These are phyloP conservation scores for Solea solea DNA, from an alignment of 2,113 vertebrate genomes.

Conservation along the genomic window DNA sequence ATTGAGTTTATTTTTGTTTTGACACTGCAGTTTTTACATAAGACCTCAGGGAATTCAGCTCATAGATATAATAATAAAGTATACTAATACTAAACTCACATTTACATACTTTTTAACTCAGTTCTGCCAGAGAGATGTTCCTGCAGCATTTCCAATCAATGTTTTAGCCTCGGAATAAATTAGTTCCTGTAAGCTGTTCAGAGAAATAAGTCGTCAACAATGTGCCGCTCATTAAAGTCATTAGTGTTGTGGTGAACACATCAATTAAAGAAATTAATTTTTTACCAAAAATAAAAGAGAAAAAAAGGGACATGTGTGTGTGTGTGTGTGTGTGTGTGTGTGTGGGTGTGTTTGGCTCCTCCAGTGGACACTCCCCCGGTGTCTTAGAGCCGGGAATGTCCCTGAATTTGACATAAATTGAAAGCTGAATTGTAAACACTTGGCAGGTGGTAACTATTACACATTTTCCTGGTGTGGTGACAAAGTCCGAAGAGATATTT, in stretches of 20 bases:
- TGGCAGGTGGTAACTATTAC: no score
- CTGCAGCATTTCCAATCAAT: conserved; percentile 59
- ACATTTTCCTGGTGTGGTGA: no score
- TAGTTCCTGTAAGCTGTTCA: conserved; percentile 53
- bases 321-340: no score
- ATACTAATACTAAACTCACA: conserved; percentile 6
- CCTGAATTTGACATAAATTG: no score
- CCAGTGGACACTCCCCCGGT: no score
- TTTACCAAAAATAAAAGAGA: conserved; percentile 13
- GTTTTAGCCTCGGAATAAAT: conserved; percentile 63
- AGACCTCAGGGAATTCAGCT: neutral
- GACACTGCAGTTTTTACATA: no score
- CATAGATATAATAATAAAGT: neutral
- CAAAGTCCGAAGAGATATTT: no score
- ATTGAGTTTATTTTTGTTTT: no score
- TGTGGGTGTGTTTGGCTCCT: no score
- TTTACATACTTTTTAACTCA: conserved; percentile 6
- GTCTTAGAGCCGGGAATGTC: no score
- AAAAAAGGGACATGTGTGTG: no score
- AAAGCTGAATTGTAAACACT: no score
- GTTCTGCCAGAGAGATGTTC: conserved; percentile 34
- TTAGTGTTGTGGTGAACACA: conserved; percentile 64
- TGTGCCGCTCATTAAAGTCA: conserved; percentile 60
- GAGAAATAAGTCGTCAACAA: conserved; percentile 59
- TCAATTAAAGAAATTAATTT: conserved; percentile 24